phyloP scores from a whole-genome alignment of 2,888 invertebrate species.

The Abrostola tripartita region DNA sequence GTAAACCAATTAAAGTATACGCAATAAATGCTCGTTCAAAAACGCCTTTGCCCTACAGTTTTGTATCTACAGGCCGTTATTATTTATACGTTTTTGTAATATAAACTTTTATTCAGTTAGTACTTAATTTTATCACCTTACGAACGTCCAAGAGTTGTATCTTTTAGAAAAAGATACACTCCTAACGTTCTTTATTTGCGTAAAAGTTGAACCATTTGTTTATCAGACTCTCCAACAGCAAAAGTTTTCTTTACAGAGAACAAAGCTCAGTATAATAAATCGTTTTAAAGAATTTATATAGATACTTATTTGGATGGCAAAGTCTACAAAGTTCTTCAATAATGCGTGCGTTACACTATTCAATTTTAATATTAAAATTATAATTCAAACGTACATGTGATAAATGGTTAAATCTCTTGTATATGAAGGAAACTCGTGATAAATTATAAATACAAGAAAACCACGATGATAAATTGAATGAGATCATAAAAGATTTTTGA shows the following conservation, averaged over 20 bases:
- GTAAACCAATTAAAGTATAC: slow-evolving; percentile 26
- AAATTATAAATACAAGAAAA: slow-evolving; percentile 27
- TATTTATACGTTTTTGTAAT: slow-evolving; percentile 10
- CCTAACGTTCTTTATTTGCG: slow-evolving; percentile 61
- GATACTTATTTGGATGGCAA: slow-evolving; percentile 30
- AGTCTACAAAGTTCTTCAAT: slow-evolving; percentile 40
- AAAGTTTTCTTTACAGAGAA: slow-evolving; percentile 61
- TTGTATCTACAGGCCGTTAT: no score
- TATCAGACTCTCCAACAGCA: slow-evolving; percentile 59
- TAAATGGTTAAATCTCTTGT: slow-evolving; percentile 7
- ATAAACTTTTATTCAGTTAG: slow-evolving; percentile 27
- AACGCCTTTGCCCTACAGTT: no score
- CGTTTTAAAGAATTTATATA: slow-evolving; percentile 54
- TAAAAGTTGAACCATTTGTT: slow-evolving; percentile 65
- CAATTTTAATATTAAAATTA: slow-evolving; percentile 8
- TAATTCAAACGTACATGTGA: slow-evolving; percentile 16
- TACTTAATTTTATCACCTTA: slow-evolving; percentile 38
- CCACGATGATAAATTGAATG: slow-evolving; percentile 25
- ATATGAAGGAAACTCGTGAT: slow-evolving; percentile 19
- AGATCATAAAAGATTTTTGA: slow-evolving; percentile 22
- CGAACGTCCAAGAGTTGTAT: slow-evolving; percentile 35
- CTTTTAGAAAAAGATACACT: slow-evolving; percentile 53
- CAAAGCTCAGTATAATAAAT: slow-evolving; percentile 62
- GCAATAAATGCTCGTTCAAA: no score
- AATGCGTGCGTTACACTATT: slow-evolving; percentile 25